phyloP scores from a whole-genome alignment of 2,797 vertebrate species.

The Malacoraja senta region DNA sequence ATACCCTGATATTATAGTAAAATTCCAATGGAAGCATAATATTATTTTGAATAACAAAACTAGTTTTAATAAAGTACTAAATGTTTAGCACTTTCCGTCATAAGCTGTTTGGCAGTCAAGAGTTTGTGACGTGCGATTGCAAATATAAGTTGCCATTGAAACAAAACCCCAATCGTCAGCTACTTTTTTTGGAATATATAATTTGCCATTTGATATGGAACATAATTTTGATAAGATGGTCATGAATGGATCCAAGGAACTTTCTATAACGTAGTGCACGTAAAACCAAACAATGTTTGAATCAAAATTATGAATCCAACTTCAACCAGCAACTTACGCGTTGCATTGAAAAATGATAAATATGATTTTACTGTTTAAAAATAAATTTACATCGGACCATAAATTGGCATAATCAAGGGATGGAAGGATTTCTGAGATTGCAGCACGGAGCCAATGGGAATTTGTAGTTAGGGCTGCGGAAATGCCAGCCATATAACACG shows the following conservation, averaged over 20 bases:
- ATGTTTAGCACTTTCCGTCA: conserved; percentile 1
- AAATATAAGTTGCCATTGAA: neutral
- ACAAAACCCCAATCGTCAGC: neutral
- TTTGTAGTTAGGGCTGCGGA: neutral
- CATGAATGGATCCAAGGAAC: neutral
- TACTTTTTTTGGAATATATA: neutral
- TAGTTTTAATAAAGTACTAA: neutral
- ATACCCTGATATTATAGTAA: neutral
- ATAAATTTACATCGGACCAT: neutral
- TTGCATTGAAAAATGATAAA: conserved; percentile 15
- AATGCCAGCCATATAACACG: neutral
- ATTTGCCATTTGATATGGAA: conserved; percentile 2
- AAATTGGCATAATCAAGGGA: neutral
- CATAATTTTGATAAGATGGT: neutral
- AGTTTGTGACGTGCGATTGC: neutral
- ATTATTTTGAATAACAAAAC: neutral
- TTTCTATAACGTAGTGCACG: neutral
- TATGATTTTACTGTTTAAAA: neutral
- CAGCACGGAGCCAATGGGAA: neutral
- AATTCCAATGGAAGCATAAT: conserved; percentile 2
- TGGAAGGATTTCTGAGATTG: conserved; percentile 8
- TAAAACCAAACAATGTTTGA: conserved; percentile 30
- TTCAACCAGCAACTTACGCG: neutral
- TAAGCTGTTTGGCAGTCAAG: neutral
- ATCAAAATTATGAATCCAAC: conserved; percentile 30